phyloP scores from a whole-genome alignment of 2,888 invertebrate species.

The Agrochola macilenta region DNA sequence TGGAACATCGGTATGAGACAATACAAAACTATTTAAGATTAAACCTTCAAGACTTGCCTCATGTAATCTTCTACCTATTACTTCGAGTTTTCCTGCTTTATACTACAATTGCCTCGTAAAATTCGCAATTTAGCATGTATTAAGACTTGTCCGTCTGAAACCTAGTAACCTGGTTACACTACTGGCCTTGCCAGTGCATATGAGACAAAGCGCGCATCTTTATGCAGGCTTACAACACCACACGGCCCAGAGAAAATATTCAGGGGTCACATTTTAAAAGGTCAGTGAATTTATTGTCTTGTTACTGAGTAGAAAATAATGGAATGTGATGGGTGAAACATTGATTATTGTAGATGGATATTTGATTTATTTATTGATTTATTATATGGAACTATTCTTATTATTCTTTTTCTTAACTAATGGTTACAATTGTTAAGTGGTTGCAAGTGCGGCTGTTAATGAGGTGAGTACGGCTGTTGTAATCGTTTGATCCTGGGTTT shows the following conservation, averaged over 20 bases:
- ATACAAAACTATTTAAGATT: background rate
- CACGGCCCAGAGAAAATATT: slow-evolving; percentile 37
- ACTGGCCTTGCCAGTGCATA: slow-evolving; percentile 53
- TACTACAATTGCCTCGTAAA: slow-evolving; percentile 11
- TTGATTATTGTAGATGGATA: background rate
- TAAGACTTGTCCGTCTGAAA: slow-evolving; percentile 34
- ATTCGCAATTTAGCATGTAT: background rate
- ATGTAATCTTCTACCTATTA: background rate
- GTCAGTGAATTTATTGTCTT: slow-evolving; percentile 42
- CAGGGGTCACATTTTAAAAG: slow-evolving; percentile 56
- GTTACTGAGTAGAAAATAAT: slow-evolving; percentile 14
- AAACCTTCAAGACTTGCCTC: background rate
- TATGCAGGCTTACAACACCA: slow-evolving; percentile 58
- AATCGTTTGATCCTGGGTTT: background rate
- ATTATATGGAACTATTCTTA: background rate
- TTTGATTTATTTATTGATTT: slow-evolving; percentile 1
- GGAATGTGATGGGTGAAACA: background rate
- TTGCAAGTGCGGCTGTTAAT: background rate
- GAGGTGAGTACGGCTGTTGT: background rate
- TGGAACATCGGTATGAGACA: background rate
- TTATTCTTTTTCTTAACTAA: too few relatives aligned
- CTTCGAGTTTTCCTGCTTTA: background rate
- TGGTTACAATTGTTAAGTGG: background rate
- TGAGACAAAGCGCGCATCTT: slow-evolving; percentile 51
- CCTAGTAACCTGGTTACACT: slow-evolving; percentile 36